These are phyloP conservation scores for Amphipyra tragopoginis DNA, from an alignment of 2,888 invertebrate species.

Conservation along the genomic window DNA sequence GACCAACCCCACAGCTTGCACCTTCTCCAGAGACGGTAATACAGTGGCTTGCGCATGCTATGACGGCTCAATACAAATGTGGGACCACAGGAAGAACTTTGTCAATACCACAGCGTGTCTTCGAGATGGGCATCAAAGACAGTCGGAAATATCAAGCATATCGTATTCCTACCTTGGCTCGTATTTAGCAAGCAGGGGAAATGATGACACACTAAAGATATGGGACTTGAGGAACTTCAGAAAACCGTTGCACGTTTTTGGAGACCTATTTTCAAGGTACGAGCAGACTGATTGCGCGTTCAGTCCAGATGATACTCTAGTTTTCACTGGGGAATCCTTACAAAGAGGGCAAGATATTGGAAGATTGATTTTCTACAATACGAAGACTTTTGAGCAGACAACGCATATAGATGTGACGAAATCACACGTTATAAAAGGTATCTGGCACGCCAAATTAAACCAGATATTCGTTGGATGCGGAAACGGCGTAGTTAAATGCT, in stretches of 20 bases:
- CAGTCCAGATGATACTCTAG: conserved; percentile 97
- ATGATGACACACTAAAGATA: conserved; percentile 98
- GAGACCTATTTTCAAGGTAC: conserved; percentile 94
- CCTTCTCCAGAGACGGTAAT: conserved; percentile 95
- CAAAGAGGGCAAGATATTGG: conserved; percentile 91
- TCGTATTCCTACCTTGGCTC: conserved; percentile 96
- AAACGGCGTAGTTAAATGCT: conserved; percentile 96
- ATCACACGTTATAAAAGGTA: conserved; percentile 95
- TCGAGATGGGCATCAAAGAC: conserved; percentile 94
- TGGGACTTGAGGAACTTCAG: conserved; percentile 98
- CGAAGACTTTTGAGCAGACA: conserved; percentile 93
- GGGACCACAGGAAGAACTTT: conserved; percentile 98
- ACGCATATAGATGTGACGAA: conserved; percentile 94
- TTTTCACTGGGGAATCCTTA: conserved; percentile 96
- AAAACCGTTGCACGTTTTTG: conserved; percentile 92
- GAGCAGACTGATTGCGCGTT: conserved; percentile 95
- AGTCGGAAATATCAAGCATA: conserved; percentile 95
- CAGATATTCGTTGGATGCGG: conserved; percentile 98
- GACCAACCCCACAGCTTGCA: conserved; percentile 95
- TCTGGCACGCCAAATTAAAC: conserved; percentile 99
- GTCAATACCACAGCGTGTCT: conserved; percentile 95
- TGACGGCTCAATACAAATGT: conserved; percentile 99
- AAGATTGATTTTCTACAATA: conserved; percentile 94
- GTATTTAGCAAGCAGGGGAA: conserved; percentile 94
- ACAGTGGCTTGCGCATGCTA: conserved; percentile 97